These are phyloP conservation scores for Carettochelys insculpta DNA, from an alignment of 2,113 vertebrate species.

Conservation along the genomic window DNA sequence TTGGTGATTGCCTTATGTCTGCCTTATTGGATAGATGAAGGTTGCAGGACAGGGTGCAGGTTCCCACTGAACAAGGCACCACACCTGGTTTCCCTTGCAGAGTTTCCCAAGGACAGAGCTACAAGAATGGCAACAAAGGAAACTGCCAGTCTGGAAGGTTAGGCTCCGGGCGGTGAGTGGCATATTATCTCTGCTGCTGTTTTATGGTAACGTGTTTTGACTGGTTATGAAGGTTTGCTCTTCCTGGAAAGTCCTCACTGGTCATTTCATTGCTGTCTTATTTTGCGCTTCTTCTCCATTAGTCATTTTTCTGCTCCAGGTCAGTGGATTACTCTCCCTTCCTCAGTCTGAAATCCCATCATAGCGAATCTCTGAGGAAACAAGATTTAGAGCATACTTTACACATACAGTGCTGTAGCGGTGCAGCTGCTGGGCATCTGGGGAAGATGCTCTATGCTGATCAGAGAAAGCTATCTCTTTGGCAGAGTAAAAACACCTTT, in stretches of 20 bases:
- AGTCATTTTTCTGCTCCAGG: not conserved
- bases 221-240: not conserved
- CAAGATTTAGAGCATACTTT: not conserved
- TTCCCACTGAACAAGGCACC: not conserved
- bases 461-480: too few species aligned
- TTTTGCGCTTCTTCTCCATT: not conserved
- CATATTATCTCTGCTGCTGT: constrained; percentile 11
- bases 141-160: not conserved
- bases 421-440: too few species aligned
- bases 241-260: not conserved
- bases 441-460: too few species aligned
- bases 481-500: too few species aligned
- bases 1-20: not conserved
- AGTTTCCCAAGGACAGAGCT: not conserved
- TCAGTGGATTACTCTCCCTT: not conserved
- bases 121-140: not conserved
- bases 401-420: too few species aligned
- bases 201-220: not conserved
- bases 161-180: not conserved
- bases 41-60: not conserved
- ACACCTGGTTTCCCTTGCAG: not conserved
- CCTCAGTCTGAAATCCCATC: not conserved
- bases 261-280: not conserved
- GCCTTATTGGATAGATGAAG: not conserved
- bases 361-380: constrained; percentile 34